Conservation (phyloP, 2,888 invertebrate genomes). For the Acronicta alni region DNA sequence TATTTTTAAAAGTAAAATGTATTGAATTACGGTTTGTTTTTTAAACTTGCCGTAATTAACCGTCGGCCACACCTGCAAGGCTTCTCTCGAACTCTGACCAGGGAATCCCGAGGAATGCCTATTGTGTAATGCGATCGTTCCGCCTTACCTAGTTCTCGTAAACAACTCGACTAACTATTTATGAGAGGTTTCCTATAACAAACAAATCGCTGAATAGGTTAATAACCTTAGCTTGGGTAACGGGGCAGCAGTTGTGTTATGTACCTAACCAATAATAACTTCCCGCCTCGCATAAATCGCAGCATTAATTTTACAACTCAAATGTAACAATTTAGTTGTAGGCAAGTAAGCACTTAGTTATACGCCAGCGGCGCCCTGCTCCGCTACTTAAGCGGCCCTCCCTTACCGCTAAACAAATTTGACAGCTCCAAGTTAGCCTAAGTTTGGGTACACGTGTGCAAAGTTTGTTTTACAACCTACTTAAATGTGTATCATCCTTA, state of each 20-base stretch:
- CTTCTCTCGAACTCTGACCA: slow-evolving; percentile 86
- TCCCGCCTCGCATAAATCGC: slow-evolving; percentile 80
- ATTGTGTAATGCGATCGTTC: slow-evolving; percentile 81
- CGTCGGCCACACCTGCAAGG: slow-evolving; percentile 75
- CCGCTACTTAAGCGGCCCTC: slow-evolving; percentile 83
- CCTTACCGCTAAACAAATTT: slow-evolving; percentile 88
- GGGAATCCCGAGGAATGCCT: slow-evolving; percentile 76
- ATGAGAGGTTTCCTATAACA: slow-evolving; percentile 71
- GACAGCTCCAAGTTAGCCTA: slow-evolving; percentile 87
- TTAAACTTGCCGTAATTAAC: slow-evolving; percentile 75
- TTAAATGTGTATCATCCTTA: slow-evolving; percentile 44
- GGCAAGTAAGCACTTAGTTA: slow-evolving; percentile 86
- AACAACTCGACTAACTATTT: slow-evolving; percentile 70
- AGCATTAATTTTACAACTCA: slow-evolving; percentile 87
- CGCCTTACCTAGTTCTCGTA: slow-evolving; percentile 61
- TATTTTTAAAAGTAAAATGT: slow-evolving; percentile 50
- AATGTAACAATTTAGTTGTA: slow-evolving; percentile 87
- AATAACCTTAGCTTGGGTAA: slow-evolving; percentile 38
- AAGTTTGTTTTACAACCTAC: slow-evolving; percentile 59
- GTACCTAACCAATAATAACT: slow-evolving; percentile 65
- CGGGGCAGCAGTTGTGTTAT: slow-evolving; percentile 54
- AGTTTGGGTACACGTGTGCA: slow-evolving; percentile 81
- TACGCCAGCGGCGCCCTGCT: slow-evolving; percentile 81
- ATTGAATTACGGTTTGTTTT: slow-evolving; percentile 67
- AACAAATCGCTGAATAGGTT: slow-evolving; percentile 57